A percentile compares a stretch with the other conserved stretches of the same genome.
Conservation (phyloP, 2,797 vertebrate species). For the Cetoscarus ocellatus region DNA sequence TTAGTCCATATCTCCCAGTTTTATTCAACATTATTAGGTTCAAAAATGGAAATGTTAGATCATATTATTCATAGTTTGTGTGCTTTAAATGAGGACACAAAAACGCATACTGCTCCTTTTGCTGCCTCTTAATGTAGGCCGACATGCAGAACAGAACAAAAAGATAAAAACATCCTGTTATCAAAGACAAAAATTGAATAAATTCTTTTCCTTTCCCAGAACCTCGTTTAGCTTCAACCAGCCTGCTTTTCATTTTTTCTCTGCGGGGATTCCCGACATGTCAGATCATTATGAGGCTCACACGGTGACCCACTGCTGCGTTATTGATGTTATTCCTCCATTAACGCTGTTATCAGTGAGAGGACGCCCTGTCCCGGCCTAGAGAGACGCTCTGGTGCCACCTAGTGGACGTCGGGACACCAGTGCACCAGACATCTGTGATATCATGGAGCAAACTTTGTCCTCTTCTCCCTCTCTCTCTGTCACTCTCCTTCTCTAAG, state of each 20-base stretch:
- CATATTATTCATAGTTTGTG: too few relatives aligned
- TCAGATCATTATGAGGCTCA: not conserved
- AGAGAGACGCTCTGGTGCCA: conserved; percentile 65
- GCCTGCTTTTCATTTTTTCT: not conserved
- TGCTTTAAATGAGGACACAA: too few relatives aligned
- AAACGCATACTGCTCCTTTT: too few relatives aligned
- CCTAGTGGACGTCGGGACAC: conserved; percentile 49
- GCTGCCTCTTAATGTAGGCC: too few relatives aligned
- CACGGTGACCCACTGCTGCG: conserved; percentile 7
- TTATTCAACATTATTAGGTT: too few relatives aligned
- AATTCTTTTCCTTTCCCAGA: not conserved
- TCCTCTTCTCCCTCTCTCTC: not conserved
- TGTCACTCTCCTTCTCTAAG: not conserved
- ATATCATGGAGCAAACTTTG: not conserved
- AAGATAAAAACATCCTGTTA: not conserved
- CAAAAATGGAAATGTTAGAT: too few relatives aligned
- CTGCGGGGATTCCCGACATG: not conserved
- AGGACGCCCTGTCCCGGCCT: not conserved
- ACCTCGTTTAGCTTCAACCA: not conserved
- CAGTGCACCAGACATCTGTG: not conserved
- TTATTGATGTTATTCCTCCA: not conserved
- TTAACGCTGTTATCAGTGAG: not conserved
- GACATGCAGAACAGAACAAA: not conserved
- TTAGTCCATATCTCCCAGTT: too few relatives aligned
- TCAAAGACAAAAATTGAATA: not conserved